Conservation (phyloP, 2,113 vertebrate species). For the Phocoena phocoena region DNA sequence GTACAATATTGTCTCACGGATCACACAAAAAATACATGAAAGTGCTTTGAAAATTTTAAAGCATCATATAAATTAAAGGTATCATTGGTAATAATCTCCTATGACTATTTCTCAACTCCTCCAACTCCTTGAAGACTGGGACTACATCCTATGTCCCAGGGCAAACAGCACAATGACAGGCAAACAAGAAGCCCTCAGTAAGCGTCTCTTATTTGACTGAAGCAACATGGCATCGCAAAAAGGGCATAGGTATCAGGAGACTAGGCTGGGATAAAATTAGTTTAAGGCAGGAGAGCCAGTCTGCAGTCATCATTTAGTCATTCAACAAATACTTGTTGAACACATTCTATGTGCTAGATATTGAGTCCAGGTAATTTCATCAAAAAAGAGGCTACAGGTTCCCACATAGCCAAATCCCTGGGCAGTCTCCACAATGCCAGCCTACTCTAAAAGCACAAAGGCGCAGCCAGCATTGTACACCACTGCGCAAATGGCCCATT, state of each 20-base stretch:
- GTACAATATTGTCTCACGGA: slow-evolving; percentile 66
- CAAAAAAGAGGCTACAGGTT: neutral
- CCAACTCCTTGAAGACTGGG: neutral
- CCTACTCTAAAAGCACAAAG: slow-evolving; percentile 6
- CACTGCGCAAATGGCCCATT: neutral
- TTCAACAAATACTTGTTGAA: slow-evolving; percentile 64
- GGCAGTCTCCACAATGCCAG: neutral
- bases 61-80: slow-evolving; percentile 67
- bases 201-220: slow-evolving; percentile 40
- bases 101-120: slow-evolving; percentile 8
- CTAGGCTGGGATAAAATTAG: slow-evolving; percentile 63
- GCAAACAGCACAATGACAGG: slow-evolving; percentile 34
- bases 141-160: neutral
- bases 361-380: slow-evolving; percentile 53
- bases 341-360: slow-evolving; percentile 44
- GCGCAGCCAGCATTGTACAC: neutral
- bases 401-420: neutral
- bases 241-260: slow-evolving; percentile 36
- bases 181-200: slow-evolving; percentile 35
- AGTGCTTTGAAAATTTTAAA: slow-evolving; percentile 74
- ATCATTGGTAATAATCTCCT: slow-evolving; percentile 65
- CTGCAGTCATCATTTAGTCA: slow-evolving; percentile 63
- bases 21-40: slow-evolving; percentile 75
- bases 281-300: slow-evolving; percentile 77
- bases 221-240: slow-evolving; percentile 16